Conservation (phyloP, 2,888 invertebrate genomes). For the Nemoura dubitans region DNA sequence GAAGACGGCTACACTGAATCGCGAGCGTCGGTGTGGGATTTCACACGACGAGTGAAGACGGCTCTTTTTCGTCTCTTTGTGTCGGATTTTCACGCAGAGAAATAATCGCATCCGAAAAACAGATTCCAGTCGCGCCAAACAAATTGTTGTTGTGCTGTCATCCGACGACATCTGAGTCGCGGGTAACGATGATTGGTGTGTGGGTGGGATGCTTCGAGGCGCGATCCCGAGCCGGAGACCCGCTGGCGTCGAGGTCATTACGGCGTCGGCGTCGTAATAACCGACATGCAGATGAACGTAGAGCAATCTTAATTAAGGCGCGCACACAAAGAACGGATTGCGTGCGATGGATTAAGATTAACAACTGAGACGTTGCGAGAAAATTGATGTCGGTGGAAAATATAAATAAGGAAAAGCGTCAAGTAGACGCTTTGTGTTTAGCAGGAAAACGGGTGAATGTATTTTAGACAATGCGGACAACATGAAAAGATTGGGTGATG, state of each 20-base stretch:
- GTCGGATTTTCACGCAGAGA: no score
- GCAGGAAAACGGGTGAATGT: neutral
- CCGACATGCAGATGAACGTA: neutral
- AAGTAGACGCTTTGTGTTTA: neutral
- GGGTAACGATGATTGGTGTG: neutral
- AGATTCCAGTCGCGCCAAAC: no score
- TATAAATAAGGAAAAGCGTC: neutral
- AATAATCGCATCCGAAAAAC: no score
- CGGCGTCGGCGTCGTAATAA: conserved; percentile 3
- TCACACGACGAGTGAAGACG: no score
- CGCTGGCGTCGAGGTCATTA: neutral
- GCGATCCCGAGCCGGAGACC: neutral
- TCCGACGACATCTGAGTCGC: no score
- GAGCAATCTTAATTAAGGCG: neutral
- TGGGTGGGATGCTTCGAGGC: neutral
- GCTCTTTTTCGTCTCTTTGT: no score
- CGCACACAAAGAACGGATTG: neutral
- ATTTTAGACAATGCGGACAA: neutral
- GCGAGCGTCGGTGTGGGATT: no score
- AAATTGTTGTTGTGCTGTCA: no score
- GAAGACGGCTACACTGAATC: no score
- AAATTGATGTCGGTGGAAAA: neutral
- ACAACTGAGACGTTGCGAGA: neutral
- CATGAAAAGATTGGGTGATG: no score
- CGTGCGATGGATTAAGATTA: neutral